Conservation (phyloP, 2,888 invertebrate genomes). For the Amphipyra tragopoginis region DNA sequence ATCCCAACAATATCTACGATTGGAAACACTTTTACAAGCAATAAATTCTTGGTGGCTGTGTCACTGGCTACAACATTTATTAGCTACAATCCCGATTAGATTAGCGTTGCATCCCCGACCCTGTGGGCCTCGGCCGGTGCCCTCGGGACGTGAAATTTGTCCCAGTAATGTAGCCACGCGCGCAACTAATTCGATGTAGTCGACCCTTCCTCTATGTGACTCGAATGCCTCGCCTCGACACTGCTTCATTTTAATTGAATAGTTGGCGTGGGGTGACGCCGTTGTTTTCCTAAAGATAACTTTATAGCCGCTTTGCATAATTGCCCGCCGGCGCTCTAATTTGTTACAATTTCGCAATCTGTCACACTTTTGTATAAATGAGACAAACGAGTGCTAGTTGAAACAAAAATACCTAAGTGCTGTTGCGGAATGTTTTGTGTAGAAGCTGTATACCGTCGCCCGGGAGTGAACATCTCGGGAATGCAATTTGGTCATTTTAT, state of each 20-base stretch:
- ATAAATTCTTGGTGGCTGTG: constrained; percentile 86
- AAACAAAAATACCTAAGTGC: constrained; percentile 15
- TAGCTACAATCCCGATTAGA: constrained; percentile 89
- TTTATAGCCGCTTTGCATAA: constrained; percentile 88
- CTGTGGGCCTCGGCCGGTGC: constrained; percentile 62
- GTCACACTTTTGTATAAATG: constrained; percentile 73
- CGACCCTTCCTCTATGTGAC: constrained; percentile 85
- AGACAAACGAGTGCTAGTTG: constrained; percentile 59
- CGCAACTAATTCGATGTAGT: constrained; percentile 86
- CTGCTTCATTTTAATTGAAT: constrained; percentile 89
- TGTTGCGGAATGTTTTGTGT: neutral
- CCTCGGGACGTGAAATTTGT: constrained; percentile 85
- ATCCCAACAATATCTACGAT: constrained; percentile 85
- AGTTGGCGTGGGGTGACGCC: constrained; percentile 81
- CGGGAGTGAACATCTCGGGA: no score
- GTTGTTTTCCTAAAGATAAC: constrained; percentile 87
- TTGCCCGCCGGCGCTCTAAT: constrained; percentile 82
- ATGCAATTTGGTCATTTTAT: no score
- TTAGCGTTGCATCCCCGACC: constrained; percentile 86
- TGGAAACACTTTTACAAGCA: constrained; percentile 90
- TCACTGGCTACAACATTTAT: constrained; percentile 88
- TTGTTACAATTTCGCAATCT: constrained; percentile 87
- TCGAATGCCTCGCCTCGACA: constrained; percentile 81
- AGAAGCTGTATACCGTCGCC: no score
- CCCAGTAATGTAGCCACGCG: constrained; percentile 89